A percentile compares a stretch with the other conserved stretches of the same genome.
phyloP scores from a whole-genome alignment of 1,140 invertebrate species.

The Venturia canescens region DNA sequence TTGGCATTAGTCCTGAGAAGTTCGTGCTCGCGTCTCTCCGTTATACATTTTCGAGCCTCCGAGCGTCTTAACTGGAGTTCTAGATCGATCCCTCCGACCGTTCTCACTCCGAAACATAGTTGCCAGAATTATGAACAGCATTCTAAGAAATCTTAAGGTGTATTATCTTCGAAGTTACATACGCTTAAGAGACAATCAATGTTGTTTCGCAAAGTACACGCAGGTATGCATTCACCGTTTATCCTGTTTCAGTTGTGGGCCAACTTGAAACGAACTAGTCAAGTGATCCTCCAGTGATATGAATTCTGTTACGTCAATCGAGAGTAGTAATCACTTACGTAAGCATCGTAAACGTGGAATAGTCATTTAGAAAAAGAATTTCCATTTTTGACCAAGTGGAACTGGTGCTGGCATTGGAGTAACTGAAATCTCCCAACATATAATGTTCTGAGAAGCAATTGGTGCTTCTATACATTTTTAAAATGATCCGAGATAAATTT shows the following conservation, averaged over 20 bases:
- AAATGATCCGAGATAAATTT: no score
- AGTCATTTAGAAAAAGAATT: no score
- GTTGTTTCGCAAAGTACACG: neutral
- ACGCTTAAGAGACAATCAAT: neutral
- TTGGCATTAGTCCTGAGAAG: conserved; percentile 53
- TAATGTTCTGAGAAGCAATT: no score
- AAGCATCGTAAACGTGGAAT: no score
- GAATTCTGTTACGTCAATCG: no score
- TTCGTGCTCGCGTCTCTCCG: conserved; percentile 12
- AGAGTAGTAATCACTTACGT: no score
- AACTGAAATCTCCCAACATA: no score
- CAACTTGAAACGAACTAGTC: neutral
- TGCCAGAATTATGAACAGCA: neutral
- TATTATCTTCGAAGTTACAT: neutral
- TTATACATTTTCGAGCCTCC: no score
- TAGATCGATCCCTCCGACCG: neutral
- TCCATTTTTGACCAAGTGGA: no score
- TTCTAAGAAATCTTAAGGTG: neutral
- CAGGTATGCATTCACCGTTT: neutral
- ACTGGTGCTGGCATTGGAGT: no score
- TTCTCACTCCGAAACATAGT: neutral
- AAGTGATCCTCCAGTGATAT: no score
- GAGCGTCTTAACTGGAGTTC: neutral
- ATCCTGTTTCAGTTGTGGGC: neutral
- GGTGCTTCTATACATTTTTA: no score